Evolutionary conservation across 2,888 invertebrate species (phyloP).

Genomic region (Bibio marci): DNA sequence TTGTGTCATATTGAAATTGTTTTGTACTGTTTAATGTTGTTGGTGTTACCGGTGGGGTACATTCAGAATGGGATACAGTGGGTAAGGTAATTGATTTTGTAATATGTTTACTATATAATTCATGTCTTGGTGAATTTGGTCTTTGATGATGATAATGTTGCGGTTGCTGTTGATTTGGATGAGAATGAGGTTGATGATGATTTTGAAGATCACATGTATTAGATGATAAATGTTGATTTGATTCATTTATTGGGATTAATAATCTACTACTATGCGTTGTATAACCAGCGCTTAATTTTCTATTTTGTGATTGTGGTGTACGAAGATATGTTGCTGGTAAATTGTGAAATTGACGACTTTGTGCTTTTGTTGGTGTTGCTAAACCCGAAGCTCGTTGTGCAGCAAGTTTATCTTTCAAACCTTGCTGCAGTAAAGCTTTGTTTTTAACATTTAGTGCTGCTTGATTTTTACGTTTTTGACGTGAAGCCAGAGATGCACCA

Average conservation of each 20-base stretch:
- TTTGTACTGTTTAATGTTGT: slow-evolving; percentile 16
- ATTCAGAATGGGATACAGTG: slow-evolving; percentile 23
- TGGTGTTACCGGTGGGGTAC: slow-evolving; percentile 19
- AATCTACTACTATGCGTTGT: slow-evolving; percentile 26
- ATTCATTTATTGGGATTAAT: slow-evolving; percentile 29
- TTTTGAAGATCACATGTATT: slow-evolving; percentile 16
- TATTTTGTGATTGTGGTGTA: slow-evolving; percentile 22
- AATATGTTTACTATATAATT: slow-evolving; percentile 14
- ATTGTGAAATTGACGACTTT: slow-evolving; percentile 38
- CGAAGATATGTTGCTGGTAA: slow-evolving; percentile 31
- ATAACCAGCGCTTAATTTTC: slow-evolving; percentile 26
- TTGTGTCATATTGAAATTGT: not conserved
- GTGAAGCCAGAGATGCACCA: slow-evolving; percentile 71
- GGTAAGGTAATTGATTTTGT: slow-evolving; percentile 28
- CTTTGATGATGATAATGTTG: slow-evolving; percentile 5
- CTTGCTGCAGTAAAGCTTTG: slow-evolving; percentile 27
- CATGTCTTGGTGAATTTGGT: slow-evolving; percentile 6
- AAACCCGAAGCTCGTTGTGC: slow-evolving; percentile 26
- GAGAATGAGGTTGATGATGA: slow-evolving; percentile 14
- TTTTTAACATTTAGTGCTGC: slow-evolving; percentile 34
- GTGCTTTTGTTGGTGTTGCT: slow-evolving; percentile 20
- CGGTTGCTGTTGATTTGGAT: slow-evolving; percentile 3
- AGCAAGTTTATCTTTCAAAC: slow-evolving; percentile 33
- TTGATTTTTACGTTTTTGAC: slow-evolving; percentile 52
- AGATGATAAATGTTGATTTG: slow-evolving; percentile 12